Percentiles rank a stretch among this genome's conserved stretches.
phyloP scores from a whole-genome alignment of 2,888 invertebrate genomes.

The Torymus tubicola region DNA sequence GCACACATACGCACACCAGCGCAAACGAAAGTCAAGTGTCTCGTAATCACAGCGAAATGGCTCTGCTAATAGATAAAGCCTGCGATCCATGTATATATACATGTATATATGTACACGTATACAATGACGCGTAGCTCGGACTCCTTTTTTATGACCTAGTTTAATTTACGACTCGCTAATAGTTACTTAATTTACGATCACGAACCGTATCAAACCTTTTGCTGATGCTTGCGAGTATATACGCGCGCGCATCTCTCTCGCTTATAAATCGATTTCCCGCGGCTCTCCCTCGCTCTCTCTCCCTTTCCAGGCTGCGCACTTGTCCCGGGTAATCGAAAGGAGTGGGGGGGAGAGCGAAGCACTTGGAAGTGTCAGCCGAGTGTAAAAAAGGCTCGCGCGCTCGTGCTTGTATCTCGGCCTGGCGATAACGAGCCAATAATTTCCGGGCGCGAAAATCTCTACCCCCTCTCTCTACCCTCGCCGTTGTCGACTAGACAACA shows the following conservation, averaged over 20 bases:
- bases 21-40: slow-evolving; percentile 35
- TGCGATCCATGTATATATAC: background rate
- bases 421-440: slow-evolving; percentile 47
- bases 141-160: slow-evolving; percentile 28
- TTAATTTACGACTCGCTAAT: slow-evolving; percentile 33
- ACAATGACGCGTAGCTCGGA: background rate
- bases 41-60: slow-evolving; percentile 40
- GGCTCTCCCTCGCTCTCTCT: slow-evolving; percentile 5
- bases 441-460: slow-evolving; percentile 33
- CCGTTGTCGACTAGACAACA: too few relatives aligned
- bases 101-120: too few relatives aligned
- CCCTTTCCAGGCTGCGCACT: background rate
- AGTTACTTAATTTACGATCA: slow-evolving; percentile 42
- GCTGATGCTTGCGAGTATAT: background rate
- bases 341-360: background rate
- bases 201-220: background rate
- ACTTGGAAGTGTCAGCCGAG: background rate
- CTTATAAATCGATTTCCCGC: slow-evolving; percentile 30
- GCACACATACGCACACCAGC: background rate
- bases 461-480: background rate
- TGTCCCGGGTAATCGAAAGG: slow-evolving; percentile 19
- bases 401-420: background rate
- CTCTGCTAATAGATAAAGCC: slow-evolving; percentile 44
- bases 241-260: background rate
- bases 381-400: slow-evolving; percentile 13